Evolutionary conservation across 1,140 invertebrate genomes (phyloP), one percentile per base, ranked within the genome.

Genomic region (Glossosoma conforme): DNA sequence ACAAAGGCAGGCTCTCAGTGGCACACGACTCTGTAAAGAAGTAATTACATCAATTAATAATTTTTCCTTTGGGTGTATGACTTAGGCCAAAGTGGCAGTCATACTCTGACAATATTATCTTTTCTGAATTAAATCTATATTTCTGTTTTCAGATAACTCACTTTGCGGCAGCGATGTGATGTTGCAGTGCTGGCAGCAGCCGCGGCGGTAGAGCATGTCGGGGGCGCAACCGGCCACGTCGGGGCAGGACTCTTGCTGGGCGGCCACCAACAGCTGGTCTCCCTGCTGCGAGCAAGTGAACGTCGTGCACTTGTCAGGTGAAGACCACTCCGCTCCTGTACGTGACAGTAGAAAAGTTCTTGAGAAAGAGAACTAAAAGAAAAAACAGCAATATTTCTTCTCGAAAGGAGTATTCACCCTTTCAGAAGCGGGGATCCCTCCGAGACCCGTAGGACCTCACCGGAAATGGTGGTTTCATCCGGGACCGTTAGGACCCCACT

Each of bases 181-280:
- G 47, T 80, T 81, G 63, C 85, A 89, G 42, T 74, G 65, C 22
- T 78, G 68, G 44, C 86, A 89, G 61, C 86, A 89, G 20, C 80
- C 80, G 32, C 83, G 78, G 1, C 69, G 60, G 55, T 80, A 77
- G 25, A 79, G 60, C 49, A 77, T 67, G 30, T 78, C 67, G 0
- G 63, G 57, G 0, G 77, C 69, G 62, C 86, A 89, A 25, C 69
- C 60, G 2, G 69, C 69, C 9, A 87, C 62, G 60, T 81, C 76
- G 8, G 83, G 81, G 61, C 86, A 89, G 10, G 70, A 59, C 52
- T 74, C 65, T 11, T 69, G 58, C 19, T 72, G 72, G 6, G 74
- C 76, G 30, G 72, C 72, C 32, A 86, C 71, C 30, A 76, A 65
- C 11, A 82, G 60, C 60, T 79, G 67, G 14, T 74, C 72, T 33